These are phyloP conservation scores for Xiphophorus hellerii DNA, from an alignment of 2,113 vertebrate genomes.

Conservation along the genomic window DNA sequence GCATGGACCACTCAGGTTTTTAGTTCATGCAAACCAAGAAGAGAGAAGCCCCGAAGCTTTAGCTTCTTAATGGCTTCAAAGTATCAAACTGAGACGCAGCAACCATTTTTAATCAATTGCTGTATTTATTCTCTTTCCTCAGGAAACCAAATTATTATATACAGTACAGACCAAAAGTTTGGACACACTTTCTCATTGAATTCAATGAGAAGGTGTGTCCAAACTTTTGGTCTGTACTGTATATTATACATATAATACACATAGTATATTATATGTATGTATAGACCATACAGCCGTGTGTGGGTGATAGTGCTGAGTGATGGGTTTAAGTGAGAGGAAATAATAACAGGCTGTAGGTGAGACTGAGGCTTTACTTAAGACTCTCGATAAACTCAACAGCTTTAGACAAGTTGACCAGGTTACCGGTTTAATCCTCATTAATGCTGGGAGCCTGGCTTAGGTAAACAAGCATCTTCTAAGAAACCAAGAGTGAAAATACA, in stretches of 20 bases:
- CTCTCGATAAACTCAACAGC: background rate
- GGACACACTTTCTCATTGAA: too few relatives aligned
- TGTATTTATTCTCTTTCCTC: background rate
- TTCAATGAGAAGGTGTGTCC: too few relatives aligned
- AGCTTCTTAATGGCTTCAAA: too few relatives aligned
- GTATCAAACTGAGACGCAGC: too few relatives aligned
- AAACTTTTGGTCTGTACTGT: too few relatives aligned
- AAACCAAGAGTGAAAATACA: background rate
- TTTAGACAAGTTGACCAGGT: conserved; percentile 1
- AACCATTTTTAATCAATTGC: too few relatives aligned
- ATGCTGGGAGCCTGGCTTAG: background rate
- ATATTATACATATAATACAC: background rate
- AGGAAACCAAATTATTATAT: conserved; percentile 2
- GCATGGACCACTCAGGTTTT: conserved; percentile 13
- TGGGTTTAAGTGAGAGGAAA: background rate
- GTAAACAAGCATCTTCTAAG: background rate
- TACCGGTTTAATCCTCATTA: conserved; percentile 12
- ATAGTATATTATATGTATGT: too few relatives aligned
- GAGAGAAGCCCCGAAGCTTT: too few relatives aligned
- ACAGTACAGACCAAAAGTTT: too few relatives aligned
- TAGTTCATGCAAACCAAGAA: conserved; percentile 12
- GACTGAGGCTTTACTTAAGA: background rate
- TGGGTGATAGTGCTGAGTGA: background rate
- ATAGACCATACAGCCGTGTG: background rate
- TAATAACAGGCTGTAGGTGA: background rate